Evolutionary conservation across 1,140 invertebrate species (phyloP), one percentile per base, ranked within the genome.

Genomic region (Calosoma granatense): DNA sequence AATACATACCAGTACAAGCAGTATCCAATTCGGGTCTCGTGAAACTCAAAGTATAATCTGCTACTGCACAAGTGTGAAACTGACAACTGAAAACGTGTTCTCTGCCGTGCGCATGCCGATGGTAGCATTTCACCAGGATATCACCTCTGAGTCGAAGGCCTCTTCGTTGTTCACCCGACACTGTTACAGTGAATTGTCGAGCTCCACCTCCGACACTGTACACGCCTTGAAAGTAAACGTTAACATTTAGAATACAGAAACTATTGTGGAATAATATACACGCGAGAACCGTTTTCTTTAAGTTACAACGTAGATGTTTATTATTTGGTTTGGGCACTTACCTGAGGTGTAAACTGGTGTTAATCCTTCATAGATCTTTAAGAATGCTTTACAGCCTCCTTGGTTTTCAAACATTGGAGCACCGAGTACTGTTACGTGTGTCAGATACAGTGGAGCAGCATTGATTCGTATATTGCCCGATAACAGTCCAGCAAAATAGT

Each of bases 1-100:
- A 15, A 51, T 52, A 66, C 72, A 74, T 75, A 88, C 87, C 87
- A 66, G 84, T 81, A 63, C 82, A 85, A 54, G 89, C 90, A 65
- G 84, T 80, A 72, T 96, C 92, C 36, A 96, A 77, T 66, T 94
- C 90, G 64, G 85, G 82, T 67, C 91, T 86, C 55, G 85, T 84
- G 74, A 94, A 92, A 62, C 84, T 84, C 15, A 94, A 78, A 43
- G 84, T 85, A 71, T 90, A 82, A 69, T 90, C 85, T 43, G 87
- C 81, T 52, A 94, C 85, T 20, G 92, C 90, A 73, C 92, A 94
- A 0, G 92, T 95, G 74, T 95, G 92, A 75, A 94, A 94, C 82
- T 96, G 87, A 66, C 84, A 85, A 52, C 84, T 80, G 76, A 91
- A 91, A 54, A 91, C 80, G 6, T 80, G 73, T 63, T 85, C 80